phyloP scores from a whole-genome alignment of 1,140 invertebrate genomes.

The Halictus rubicundus region DNA sequence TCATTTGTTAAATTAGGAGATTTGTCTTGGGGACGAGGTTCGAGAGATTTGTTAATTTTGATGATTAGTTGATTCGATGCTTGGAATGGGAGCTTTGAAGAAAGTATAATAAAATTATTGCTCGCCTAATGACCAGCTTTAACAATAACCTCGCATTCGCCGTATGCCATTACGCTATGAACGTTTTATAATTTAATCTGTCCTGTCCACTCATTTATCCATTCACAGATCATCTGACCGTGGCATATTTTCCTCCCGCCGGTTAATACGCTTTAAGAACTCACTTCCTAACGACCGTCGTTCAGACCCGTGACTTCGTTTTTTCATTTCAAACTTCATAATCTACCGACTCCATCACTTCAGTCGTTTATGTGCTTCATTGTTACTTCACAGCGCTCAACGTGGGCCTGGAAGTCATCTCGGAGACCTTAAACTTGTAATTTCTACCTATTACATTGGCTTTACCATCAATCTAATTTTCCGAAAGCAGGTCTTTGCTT shows the following conservation, averaged over 20 bases:
- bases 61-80: too few relatives aligned
- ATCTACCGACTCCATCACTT: neutral
- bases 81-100: too few relatives aligned
- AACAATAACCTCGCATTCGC: constrained; percentile 39
- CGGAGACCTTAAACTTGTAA: too few relatives aligned
- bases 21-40: too few relatives aligned
- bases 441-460: too few relatives aligned
- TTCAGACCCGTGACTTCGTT: neutral
- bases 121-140: constrained; percentile 41
- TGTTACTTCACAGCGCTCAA: too few relatives aligned
- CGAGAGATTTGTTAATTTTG: neutral
- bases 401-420: too few relatives aligned
- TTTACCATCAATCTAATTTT: too few relatives aligned
- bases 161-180: constrained; percentile 35
- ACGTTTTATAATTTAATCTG: constrained; percentile 52
- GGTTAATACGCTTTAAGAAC: constrained; percentile 37
- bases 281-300: neutral
- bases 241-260: constrained; percentile 46
- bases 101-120: constrained; percentile 33
- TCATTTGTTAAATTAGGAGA: too few relatives aligned
- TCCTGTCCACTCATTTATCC: constrained; percentile 42
- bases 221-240: constrained; percentile 41
- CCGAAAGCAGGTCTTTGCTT: too few relatives aligned
- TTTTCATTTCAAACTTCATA: neutral
- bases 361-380: too few relatives aligned